Conservation (phyloP, 2,797 vertebrate genomes). For the Falco berigora region DNA sequence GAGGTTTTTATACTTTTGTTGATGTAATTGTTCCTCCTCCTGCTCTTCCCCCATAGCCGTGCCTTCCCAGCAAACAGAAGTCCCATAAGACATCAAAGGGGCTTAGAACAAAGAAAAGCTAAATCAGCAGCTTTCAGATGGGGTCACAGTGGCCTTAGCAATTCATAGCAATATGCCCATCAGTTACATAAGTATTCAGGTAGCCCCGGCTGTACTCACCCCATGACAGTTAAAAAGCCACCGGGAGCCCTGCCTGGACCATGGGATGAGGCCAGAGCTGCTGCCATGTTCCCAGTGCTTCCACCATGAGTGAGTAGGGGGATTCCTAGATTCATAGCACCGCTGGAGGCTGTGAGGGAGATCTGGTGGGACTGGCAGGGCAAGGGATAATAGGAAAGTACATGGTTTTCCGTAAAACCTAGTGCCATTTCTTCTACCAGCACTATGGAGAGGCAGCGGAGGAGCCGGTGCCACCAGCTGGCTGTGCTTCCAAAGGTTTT, state of each 20-base stretch:
- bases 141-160: not conserved
- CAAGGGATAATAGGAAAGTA: not conserved
- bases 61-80: not conserved
- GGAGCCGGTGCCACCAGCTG: not conserved
- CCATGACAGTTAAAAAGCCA: not conserved
- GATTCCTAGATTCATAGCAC: not conserved
- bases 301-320: not conserved
- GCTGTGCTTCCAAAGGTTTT: not conserved
- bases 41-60: not conserved
- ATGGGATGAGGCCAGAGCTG: not conserved
- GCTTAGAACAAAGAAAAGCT: not conserved
- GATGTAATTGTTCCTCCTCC: not conserved
- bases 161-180: not conserved
- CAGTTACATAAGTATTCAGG: not conserved
- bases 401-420: not conserved
- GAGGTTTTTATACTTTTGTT: not conserved
- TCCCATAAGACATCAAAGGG: not conserved
- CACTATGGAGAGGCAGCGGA: not conserved
- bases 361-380: not conserved
- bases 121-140: not conserved
- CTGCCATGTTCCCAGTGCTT: not conserved
- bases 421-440: not conserved
- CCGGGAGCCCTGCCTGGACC: rapidly evolving
- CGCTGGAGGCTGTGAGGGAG: not conserved
- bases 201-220: not conserved